These are phyloP conservation scores for Xiphophorus couchianus DNA, from an alignment of 2,113 vertebrate genomes.

Conservation along the genomic window DNA sequence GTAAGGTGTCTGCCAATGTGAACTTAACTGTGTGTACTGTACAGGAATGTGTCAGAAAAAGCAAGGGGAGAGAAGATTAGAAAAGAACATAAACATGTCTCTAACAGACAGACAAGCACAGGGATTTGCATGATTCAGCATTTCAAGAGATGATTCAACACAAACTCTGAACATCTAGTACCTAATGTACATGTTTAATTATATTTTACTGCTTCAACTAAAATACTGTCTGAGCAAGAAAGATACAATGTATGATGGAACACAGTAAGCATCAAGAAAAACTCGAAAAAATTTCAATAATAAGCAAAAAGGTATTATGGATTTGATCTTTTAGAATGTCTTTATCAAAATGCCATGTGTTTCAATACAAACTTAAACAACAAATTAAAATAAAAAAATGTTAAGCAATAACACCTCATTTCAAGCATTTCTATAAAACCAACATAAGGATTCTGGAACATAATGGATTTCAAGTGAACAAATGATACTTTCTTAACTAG, in stretches of 20 bases:
- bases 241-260: neutral
- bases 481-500: no score
- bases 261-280: neutral
- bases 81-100: constrained; percentile 1
- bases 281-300: neutral
- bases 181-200: constrained; percentile 18
- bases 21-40: neutral
- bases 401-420: no score
- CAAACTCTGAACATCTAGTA: constrained; percentile 20
- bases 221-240: neutral
- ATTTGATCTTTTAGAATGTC: no score
- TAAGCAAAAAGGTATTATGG: no score
- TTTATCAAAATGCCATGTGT: no score
- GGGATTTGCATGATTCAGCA: constrained; percentile 44
- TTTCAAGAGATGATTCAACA: constrained; percentile 46
- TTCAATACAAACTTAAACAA: no score
- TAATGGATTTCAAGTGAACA: no score
- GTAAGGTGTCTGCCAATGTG: constrained; percentile 2
- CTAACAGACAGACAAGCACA: neutral
- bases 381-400: no score
- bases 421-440: no score
- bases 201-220: constrained; percentile 13
- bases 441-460: no score
- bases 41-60: neutral
- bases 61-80: neutral